Base-by-base conservation (phyloP, 2,888 invertebrate species). In the Synanthedon formicaeformis region DNA sequence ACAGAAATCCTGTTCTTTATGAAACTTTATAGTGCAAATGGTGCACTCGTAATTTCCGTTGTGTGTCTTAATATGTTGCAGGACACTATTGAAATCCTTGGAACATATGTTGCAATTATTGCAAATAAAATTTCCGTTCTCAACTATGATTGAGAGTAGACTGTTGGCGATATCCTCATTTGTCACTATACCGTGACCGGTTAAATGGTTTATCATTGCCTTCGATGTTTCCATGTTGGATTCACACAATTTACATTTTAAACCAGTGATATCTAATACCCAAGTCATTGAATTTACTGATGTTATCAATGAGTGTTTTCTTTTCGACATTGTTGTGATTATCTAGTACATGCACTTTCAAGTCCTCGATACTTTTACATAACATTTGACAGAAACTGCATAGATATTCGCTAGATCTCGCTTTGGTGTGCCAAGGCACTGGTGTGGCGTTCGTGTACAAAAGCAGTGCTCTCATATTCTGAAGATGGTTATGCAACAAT, bases 361-460 rank as follows among this genome's bases (percentile, higher is more conserved):
- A 34, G 2, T 10, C 34, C 34, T 34, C 34, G 2, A 10, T 34
- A 10, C 10, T 34, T 10, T 34, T 34, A 10, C 34, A 10, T 34
- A 34, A 34, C 10, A 53, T 4, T 53, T n/a, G 3, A 18, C 53
- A 53, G n/a, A 41, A 53, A 13, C 3, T 18, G 49, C 53, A 53
- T 10, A 18, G 12, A 41, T 41, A 41, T 4, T 56, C 52, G 10
- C 52, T 10, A 2, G 41, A 40, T 6, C 48, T 23, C 11, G 16
- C 0, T 51, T 54, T 8, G 60, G 18, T 5, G 23, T 23, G 1
- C 5, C 23, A 5, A 23, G 23, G 23, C 4, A 58, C 56, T 0
- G 60, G 60, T 1, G 60, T 61, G 2, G 60, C 81, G 57, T 81
- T 84, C 0, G 83, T 41, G 50, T 50, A 16, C 16, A 49, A 23